phyloP scores from a whole-genome alignment of 2,113 vertebrate genomes.

The Corythornis vintsioides region DNA sequence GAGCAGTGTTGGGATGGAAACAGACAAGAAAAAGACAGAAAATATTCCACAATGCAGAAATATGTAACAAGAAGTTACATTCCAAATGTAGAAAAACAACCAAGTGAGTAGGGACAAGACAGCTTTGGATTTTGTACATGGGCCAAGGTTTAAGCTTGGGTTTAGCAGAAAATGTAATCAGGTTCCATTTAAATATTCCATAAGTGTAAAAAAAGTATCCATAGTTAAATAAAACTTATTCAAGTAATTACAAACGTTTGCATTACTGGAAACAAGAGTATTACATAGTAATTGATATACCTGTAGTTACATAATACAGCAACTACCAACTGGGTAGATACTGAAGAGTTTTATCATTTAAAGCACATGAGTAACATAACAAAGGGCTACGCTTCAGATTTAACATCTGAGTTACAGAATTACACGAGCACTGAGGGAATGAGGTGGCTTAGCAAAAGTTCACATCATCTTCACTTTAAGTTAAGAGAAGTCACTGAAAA shows the following conservation, averaged over 20 bases:
- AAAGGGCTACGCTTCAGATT: slow-evolving; percentile 15
- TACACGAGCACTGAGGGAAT: neutral
- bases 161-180: slow-evolving; percentile 45
- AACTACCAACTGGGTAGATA: slow-evolving; percentile 46
- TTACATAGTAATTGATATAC: slow-evolving; percentile 75
- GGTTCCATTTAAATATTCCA: slow-evolving; percentile 58
- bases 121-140: slow-evolving; percentile 13
- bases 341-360: slow-evolving; percentile 5
- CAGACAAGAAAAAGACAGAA: slow-evolving; percentile 48
- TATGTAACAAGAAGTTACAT: slow-evolving; percentile 37
- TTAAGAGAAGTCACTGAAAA: slow-evolving; percentile 20
- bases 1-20: slow-evolving; percentile 13
- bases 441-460: slow-evolving; percentile 34
- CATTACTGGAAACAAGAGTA: slow-evolving; percentile 69
- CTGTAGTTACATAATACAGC: slow-evolving; percentile 68
- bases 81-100: slow-evolving; percentile 49
- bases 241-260: slow-evolving; percentile 74
- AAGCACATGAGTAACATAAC: slow-evolving; percentile 34
- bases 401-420: neutral
- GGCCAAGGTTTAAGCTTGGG: slow-evolving; percentile 32
- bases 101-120: neutral
- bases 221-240: slow-evolving; percentile 70
- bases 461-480: neutral
- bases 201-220: slow-evolving; percentile 56
- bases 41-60: slow-evolving; percentile 35